Conservation (phyloP, 2,888 invertebrate genomes). For the Diploptera punctata region DNA sequence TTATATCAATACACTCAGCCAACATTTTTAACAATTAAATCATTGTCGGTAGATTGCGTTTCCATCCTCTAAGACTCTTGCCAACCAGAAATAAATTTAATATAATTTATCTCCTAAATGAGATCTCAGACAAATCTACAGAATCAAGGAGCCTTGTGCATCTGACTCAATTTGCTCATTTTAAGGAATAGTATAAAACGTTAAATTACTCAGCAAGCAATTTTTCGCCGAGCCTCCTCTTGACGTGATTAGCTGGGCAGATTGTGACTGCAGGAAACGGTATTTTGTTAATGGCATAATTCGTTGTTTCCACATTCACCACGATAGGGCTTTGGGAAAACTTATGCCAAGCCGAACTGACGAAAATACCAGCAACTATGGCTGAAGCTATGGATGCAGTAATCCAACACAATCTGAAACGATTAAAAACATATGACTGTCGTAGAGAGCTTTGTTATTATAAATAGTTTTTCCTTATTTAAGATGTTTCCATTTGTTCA, state of each 20-base stretch:
- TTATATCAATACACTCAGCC: no score
- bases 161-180: no score
- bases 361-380: slow-evolving; percentile 44
- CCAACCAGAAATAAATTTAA: background rate
- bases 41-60: no score
- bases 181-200: no score
- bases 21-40: no score
- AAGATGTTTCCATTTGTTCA: no score
- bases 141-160: no score
- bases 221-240: slow-evolving; percentile 43
- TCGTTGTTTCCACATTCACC: slow-evolving; percentile 47
- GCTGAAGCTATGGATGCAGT: slow-evolving; percentile 44
- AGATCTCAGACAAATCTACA: no score
- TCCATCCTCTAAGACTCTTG: background rate
- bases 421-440: no score
- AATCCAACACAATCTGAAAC: slow-evolving; percentile 44
- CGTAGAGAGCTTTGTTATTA: no score
- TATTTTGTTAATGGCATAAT: slow-evolving; percentile 46
- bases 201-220: slow-evolving; percentile 45
- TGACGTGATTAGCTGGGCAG: slow-evolving; percentile 48
- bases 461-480: no score
- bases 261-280: slow-evolving; percentile 49
- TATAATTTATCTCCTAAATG: no score
- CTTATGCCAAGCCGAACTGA: slow-evolving; percentile 45
- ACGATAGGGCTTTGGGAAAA: slow-evolving; percentile 47